phyloP scores from a whole-genome alignment of 2,113 vertebrate genomes.

The Mus spicilegus region DNA sequence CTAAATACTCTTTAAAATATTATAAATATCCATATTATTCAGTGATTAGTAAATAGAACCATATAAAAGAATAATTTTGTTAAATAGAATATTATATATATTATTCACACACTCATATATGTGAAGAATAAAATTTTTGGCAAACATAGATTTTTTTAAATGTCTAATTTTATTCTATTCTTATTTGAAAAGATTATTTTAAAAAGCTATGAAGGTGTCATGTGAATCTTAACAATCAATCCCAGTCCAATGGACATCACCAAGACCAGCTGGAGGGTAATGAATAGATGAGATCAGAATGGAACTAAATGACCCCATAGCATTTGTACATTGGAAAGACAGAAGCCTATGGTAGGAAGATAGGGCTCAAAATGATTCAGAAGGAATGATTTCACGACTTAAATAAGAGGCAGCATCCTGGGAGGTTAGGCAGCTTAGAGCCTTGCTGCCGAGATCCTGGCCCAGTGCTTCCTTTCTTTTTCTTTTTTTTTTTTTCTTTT shows the following conservation, averaged over 20 bases:
- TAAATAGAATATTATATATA: neutral
- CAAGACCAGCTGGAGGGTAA: neutral
- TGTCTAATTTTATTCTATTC: neutral
- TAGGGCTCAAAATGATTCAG: neutral
- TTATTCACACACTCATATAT: too few species aligned
- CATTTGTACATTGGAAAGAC: neutral
- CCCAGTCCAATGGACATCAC: neutral
- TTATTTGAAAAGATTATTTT: neutral
- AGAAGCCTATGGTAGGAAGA: neutral
- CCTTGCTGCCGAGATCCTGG: neutral
- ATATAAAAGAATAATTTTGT: neutral
- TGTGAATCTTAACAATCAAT: neutral
- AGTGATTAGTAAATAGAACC: neutral
- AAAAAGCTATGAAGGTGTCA: neutral
- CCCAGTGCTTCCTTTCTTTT: neutral
- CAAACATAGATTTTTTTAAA: neutral
- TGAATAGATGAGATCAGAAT: too few species aligned
- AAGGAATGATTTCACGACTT: fast-evolving
- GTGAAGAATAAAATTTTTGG: neutral
- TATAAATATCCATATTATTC: neutral
- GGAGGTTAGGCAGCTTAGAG: too few species aligned
- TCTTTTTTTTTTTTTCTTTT: too few species aligned
- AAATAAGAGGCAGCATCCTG: too few species aligned
- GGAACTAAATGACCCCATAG: fast-evolving
- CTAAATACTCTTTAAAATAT: neutral